Evolutionary conservation across 1,140 invertebrate species (phyloP), one percentile per base, ranked within the genome.

Genomic region (Pissodes strobi): DNA sequence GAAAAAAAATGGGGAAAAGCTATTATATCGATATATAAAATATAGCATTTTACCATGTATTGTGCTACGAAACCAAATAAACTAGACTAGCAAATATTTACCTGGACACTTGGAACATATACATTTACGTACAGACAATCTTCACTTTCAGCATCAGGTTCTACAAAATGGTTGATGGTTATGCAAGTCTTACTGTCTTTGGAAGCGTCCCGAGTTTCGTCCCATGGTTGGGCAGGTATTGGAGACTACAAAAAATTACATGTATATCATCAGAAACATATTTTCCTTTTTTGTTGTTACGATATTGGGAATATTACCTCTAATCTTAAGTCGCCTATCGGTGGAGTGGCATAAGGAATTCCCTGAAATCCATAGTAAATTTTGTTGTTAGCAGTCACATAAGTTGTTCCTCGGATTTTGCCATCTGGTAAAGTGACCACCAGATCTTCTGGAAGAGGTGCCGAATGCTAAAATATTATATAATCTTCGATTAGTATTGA

Each of bases 281-380:
- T 27, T 27, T 27, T 27, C 25, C 9, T 9, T 5, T 39, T 6
- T 39, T 30, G 27, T 30, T 30, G n/a, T n/a, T n/a, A n/a, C n/a
- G 25, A 5, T 27, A 27, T 27, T 39, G 3, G n/a, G 2, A 39
- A 39, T 39, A 39, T 13, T 41, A 61, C 58, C 38, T 61, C 27
- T 13, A 51, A 52, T 52, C 58, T 49, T 39, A 61, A 43, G 1
- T 61, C 37, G 5, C 37, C 58, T 17, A 61, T 10, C 6, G 58
- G 58, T 25, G 58, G 46, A 3, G 9, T 39, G 15, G 58, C 58
- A 30, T 22, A 61, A 15, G 58, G 58, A 22, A 61, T 61, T 15
- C 58, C 58, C 15, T 22, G 45, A 52, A 61, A 61, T 21, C 34
- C 45, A 19, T 51, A 61, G 37, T 51, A 61, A 17, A n/a, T 38